These are phyloP conservation scores for Tragelaphus imberbis DNA, from an alignment of 2,113 vertebrate species.

Conservation along the genomic window DNA sequence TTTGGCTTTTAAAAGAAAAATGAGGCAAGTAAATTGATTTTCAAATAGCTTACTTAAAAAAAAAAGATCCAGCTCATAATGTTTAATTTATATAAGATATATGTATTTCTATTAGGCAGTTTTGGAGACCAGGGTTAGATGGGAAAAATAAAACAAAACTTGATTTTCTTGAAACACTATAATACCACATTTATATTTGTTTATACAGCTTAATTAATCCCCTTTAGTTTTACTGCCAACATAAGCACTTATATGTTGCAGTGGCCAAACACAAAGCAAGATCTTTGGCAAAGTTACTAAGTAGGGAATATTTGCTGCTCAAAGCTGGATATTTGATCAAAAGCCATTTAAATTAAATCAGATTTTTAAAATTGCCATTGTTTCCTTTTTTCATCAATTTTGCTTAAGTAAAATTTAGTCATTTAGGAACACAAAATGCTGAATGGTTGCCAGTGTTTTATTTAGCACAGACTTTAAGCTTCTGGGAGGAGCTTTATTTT, in stretches of 20 bases:
- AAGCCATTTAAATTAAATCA: constrained; percentile 24
- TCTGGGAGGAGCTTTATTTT: not conserved
- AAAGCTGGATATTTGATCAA: constrained; percentile 34
- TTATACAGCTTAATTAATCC: not conserved
- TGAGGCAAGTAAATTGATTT: not conserved
- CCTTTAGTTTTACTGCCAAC: not conserved
- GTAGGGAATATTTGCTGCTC: not conserved
- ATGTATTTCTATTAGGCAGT: not conserved
- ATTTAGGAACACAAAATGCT: constrained; percentile 6
- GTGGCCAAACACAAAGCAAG: not conserved
- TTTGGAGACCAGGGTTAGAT: not conserved
- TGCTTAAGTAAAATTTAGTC: not conserved
- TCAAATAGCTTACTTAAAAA: not conserved
- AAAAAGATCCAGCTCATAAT: not conserved
- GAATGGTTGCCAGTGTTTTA: not conserved
- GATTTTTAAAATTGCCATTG: not conserved
- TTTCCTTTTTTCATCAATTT: not conserved
- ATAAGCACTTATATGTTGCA: not conserved
- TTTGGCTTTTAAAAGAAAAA: not conserved
- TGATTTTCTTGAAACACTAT: not conserved
- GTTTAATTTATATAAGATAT: not conserved
- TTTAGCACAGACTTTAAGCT: not conserved
- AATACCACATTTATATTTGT: not conserved
- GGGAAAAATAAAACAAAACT: not conserved
- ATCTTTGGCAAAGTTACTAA: not conserved